Conservation (phyloP, 2,797 vertebrate species). For the Acanthurus lineatus region DNA sequence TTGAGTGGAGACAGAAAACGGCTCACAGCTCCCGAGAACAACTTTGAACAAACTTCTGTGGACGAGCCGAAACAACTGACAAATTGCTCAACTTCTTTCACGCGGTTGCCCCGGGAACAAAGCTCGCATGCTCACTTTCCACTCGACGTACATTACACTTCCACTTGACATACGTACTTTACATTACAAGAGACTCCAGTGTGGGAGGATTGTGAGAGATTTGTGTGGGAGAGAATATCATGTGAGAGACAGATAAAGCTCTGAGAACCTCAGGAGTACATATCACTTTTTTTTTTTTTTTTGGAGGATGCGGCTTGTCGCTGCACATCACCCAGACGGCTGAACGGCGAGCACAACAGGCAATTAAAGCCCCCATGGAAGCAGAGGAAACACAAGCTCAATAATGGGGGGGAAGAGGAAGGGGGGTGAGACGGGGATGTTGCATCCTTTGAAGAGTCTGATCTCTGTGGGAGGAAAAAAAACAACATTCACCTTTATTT, state of each 20-base stretch:
- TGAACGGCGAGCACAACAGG: conserved; percentile 58
- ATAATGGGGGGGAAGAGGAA: neutral
- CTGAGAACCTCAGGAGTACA: conserved; percentile 44
- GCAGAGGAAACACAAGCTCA: conserved; percentile 42
- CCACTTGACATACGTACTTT: conserved; percentile 52
- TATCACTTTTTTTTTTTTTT: conserved; percentile 32
- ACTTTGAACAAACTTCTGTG: conserved; percentile 44
- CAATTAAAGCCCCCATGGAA: conserved; percentile 68
- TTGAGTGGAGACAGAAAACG: conserved; percentile 38
- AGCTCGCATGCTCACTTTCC: conserved; percentile 31
- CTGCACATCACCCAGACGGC: conserved; percentile 61
- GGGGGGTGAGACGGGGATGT: conserved; percentile 4
- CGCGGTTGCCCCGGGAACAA: conserved; percentile 26
- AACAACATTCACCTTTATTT: conserved; percentile 59
- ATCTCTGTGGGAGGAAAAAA: conserved; percentile 12
- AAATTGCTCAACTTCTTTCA: conserved; percentile 35
- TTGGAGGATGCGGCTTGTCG: conserved; percentile 58
- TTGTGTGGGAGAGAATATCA: conserved; percentile 38
- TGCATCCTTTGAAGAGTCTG: conserved; percentile 46
- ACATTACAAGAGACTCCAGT: conserved; percentile 25
- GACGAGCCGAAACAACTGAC: conserved; percentile 21
- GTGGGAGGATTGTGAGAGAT: neutral
- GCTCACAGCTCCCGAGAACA: conserved; percentile 18
- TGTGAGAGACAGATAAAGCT: conserved; percentile 54
- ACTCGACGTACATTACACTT: conserved; percentile 48